These are phyloP conservation scores for Sebastes iracundus DNA, from an alignment of 2,797 vertebrate species.

Conservation along the genomic window DNA sequence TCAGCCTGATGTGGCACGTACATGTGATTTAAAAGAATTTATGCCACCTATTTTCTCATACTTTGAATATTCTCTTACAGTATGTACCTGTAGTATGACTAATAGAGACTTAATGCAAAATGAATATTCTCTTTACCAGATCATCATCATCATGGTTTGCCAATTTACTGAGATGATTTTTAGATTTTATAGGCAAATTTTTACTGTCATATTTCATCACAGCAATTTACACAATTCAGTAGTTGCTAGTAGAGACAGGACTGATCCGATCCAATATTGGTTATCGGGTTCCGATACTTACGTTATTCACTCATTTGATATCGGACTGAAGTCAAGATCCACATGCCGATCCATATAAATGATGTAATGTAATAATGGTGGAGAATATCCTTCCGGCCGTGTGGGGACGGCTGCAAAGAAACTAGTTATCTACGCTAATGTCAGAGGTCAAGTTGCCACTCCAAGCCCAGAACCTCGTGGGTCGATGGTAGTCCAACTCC, in stretches of 20 bases:
- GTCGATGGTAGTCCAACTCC: background rate
- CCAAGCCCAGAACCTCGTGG: background rate
- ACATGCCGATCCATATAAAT: background rate
- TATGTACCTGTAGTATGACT: background rate
- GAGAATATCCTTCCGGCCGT: background rate
- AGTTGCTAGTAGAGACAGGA: background rate
- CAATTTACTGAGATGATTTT: background rate
- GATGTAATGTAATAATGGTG: background rate
- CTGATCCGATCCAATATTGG: background rate
- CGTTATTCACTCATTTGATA: background rate
- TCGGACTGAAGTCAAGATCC: rapidly evolving
- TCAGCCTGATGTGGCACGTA: background rate
- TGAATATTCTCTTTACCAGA: background rate
- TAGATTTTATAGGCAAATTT: background rate
- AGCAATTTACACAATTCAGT: background rate
- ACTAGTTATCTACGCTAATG: background rate
- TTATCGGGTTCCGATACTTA: background rate
- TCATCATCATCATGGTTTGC: background rate
- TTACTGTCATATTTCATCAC: background rate
- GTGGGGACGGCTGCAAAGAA: background rate
- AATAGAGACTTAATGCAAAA: background rate
- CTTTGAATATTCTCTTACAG: background rate
- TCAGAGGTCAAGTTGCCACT: background rate
- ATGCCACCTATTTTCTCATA: background rate
- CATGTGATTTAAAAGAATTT: background rate